phyloP scores from a whole-genome alignment of 2,113 vertebrate genomes.

The Prunella fulvescens region DNA sequence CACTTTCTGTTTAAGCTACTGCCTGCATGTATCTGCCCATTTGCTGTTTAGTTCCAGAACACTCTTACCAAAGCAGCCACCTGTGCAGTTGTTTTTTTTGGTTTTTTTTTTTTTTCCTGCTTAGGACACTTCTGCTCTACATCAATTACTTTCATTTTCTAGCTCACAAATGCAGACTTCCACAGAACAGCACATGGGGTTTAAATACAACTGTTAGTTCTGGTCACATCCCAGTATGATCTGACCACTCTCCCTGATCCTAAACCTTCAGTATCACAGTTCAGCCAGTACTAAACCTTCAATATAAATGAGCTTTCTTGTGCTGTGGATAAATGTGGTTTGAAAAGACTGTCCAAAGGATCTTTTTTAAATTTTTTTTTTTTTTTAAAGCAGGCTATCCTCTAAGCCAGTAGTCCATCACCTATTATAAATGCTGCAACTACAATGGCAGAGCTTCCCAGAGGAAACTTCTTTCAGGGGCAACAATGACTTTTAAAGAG shows the following conservation, averaged over 20 bases:
- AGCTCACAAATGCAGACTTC: not conserved
- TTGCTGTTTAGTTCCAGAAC: not conserved
- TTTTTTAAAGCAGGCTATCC: not conserved
- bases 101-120: not conserved
- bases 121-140: not conserved
- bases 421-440: not conserved
- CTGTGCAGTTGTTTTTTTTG: not conserved
- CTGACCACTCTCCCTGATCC: not conserved
- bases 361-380: not conserved
- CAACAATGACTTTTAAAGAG: not conserved
- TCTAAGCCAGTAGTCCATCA: not conserved
- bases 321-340: not conserved
- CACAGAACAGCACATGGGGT: not conserved
- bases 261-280: not conserved
- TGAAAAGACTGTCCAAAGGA: not conserved
- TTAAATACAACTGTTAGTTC: not conserved
- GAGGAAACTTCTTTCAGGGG: not conserved
- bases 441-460: not conserved
- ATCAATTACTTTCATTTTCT: not conserved
- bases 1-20: not conserved
- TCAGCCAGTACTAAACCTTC: not conserved
- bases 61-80: not conserved
- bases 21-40: not conserved
- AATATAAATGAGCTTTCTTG: not conserved
- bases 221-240: not conserved